Base-by-base conservation (phyloP, 2,797 vertebrate genomes). In the Etheostoma perlongum region DNA sequence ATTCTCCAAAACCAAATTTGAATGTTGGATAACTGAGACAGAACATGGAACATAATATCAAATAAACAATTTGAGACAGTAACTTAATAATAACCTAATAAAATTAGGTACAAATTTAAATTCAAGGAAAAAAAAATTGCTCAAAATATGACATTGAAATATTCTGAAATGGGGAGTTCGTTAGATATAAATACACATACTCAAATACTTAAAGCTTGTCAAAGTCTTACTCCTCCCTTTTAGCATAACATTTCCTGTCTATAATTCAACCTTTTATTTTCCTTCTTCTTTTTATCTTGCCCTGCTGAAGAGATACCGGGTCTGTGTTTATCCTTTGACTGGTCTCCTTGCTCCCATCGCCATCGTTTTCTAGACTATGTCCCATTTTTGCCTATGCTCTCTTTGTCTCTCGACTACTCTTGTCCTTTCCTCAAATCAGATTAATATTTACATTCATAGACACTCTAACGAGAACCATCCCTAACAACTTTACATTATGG, bases 381-480 rank as follows among this genome's bases (percentile, higher is more conserved):
- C 13, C 7, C 47, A 36, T 36, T 14, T 14, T 7, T n/a, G 2
- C 27, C 4, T 36, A 23, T 52, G 11, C 2, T 16, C 36, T 68
- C 44, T 46, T 53, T 25, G 21, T 44, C 23, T 46, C 25, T 57
- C 36, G 16, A n/a, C 51, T 11, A 16, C n/a, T 55, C n/a, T 36
- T 40, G 23, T 40, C 40, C 58, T 52, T 11, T 30, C 12, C 15
- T 33, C 13, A 5, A 23, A 61, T 47, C 44, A 30, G 2, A 14
- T 40, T 11, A 40, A 40, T 40, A 65, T 36, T 16, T 11, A 40
- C 42, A 44, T 44, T 40, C 36, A 11, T 51, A 51, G 27, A 52
- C n/a, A 21, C n/a, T 48, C 64, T 75, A 67, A 89, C 75, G 79
- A 80, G 55, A 85, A 76, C 71, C 58, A 59, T 67, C 62, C 69